Conservation (phyloP, 2,113 vertebrate species). For the Takifugu flavidus region DNA sequence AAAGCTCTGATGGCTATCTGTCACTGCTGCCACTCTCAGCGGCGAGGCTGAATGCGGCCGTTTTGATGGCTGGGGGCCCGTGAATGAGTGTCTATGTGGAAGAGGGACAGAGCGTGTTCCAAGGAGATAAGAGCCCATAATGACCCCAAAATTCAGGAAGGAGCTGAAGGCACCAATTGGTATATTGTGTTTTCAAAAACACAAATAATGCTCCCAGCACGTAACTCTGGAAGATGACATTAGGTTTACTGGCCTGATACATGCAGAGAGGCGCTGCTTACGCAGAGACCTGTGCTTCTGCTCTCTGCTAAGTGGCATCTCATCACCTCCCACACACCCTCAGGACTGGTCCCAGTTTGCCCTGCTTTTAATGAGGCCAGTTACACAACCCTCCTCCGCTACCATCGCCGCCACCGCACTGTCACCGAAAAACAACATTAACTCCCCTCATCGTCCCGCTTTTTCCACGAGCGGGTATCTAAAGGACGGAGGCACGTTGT, state of each 20-base stretch:
- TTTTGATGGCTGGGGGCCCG: conserved; percentile 37
- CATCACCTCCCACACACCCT: conserved; percentile 29
- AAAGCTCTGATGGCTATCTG: conserved; percentile 76
- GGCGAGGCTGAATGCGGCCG: conserved; percentile 46
- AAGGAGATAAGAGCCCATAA: conserved; percentile 59
- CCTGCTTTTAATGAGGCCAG: conserved; percentile 48
- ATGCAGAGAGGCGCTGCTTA: too few relatives aligned
- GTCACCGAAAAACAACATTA: conserved; percentile 13
- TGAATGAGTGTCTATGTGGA: conserved; percentile 4
- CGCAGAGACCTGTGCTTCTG: conserved; percentile 11
- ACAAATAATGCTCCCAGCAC: too few relatives aligned
- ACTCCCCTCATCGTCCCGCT: conserved; percentile 1
- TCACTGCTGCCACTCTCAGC: conserved; percentile 53
- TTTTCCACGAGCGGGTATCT: neutral
- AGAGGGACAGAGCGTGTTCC: conserved; percentile 36
- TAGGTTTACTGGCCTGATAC: too few relatives aligned
- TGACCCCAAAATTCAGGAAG: conserved; percentile 12
- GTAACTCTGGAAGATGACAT: too few relatives aligned
- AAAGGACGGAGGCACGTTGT: neutral
- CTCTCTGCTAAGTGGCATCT: conserved; percentile 26
- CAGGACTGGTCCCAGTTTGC: conserved; percentile 42
- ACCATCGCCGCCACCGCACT: conserved; percentile 5
- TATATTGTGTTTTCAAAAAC: neutral
- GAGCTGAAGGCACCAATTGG: neutral
- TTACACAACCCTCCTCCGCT: conserved; percentile 54